phyloP scores from a whole-genome alignment of 2,113 vertebrate species.

The Grallaria varia region DNA sequence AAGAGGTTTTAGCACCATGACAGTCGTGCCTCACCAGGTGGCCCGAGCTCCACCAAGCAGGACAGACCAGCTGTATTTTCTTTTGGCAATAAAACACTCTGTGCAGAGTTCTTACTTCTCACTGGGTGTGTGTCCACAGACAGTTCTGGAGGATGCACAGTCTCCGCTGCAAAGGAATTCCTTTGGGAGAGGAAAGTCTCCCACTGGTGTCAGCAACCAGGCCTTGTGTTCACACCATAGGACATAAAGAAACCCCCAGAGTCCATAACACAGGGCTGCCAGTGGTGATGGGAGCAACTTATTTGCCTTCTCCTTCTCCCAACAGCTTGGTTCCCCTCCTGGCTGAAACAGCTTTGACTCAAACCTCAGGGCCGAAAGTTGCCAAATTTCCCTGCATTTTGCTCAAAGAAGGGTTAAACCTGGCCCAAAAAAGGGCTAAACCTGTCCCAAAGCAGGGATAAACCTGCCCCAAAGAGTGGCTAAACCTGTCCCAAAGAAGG shows the following conservation, averaged over 20 bases:
- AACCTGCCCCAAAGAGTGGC: background rate
- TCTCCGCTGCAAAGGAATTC: background rate
- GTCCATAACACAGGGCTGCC: accelerated
- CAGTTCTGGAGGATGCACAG: background rate
- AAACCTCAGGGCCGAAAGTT: background rate
- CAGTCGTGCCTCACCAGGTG: background rate
- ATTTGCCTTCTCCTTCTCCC: background rate
- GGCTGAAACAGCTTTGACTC: background rate
- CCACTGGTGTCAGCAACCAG: too few relatives aligned
- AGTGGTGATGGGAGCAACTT: background rate
- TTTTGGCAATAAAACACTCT: background rate
- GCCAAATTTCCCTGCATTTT: background rate
- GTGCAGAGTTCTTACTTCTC: background rate
- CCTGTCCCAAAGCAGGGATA: too few relatives aligned
- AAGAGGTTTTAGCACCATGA: background rate
- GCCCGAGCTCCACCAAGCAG: background rate
- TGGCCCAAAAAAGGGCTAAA: background rate
- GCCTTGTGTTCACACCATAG: background rate
- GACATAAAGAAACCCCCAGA: background rate
- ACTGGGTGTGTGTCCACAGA: background rate
- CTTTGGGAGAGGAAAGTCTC: background rate
- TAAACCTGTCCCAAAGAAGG: background rate
- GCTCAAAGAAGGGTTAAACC: background rate
- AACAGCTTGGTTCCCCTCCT: background rate
- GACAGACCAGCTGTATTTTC: background rate